These are phyloP conservation scores for Melanotus villosus DNA, from an alignment of 2,888 invertebrate species.

Conservation along the genomic window DNA sequence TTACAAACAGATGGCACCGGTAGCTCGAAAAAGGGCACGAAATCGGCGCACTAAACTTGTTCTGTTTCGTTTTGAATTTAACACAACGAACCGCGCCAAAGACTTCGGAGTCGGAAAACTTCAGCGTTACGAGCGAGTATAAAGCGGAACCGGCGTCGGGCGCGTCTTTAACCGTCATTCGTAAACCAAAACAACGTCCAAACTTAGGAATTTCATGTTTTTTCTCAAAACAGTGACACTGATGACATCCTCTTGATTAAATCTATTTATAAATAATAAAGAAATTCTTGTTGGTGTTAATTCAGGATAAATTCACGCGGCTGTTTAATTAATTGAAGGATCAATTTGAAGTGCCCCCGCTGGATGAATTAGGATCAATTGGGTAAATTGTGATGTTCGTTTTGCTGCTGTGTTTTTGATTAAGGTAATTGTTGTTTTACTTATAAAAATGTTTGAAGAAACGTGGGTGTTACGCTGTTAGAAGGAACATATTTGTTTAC, in stretches of 20 bases:
- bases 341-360: conserved; percentile 49
- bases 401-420: conserved; percentile 4
- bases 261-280: no score
- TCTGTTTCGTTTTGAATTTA: conserved; percentile 37
- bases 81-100: conserved; percentile 49
- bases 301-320: neutral
- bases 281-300: neutral
- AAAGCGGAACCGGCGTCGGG: conserved; percentile 42
- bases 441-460: neutral
- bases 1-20: neutral
- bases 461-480: neutral
- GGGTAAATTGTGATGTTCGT: conserved; percentile 43
- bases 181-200: neutral
- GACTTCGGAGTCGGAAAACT: conserved; percentile 55
- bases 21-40: neutral
- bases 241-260: no score
- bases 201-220: neutral
- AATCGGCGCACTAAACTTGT: conserved; percentile 30
- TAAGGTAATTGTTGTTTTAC: conserved; percentile 28
- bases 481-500: no score
- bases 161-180: conserved; percentile 36
- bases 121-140: conserved; percentile 54
- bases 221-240: no score
- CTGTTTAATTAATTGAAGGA: neutral
- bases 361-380: conserved; percentile 50